Evolutionary conservation across 2,888 invertebrate species (phyloP), one percentile per base, ranked within the genome.

Genomic region (Volucella zonaria): DNA sequence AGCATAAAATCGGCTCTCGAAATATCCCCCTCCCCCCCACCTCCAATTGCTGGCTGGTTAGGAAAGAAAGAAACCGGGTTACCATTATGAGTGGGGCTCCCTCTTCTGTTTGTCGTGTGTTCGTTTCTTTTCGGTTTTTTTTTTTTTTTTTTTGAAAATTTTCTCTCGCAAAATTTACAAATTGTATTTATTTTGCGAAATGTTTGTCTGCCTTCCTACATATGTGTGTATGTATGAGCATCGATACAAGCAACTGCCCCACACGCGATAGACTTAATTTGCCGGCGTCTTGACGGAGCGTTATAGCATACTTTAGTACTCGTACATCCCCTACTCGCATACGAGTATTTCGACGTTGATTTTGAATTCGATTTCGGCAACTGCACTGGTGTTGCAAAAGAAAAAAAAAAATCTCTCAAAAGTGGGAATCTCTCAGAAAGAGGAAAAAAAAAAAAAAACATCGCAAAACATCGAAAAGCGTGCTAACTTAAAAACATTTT

Each of bases 401-500:
- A 61, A 14, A 45, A 73, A 47, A 49, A 38, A 11, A 12, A 49
- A 38, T 66, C 58, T 38, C n/a, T 14, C 12, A 54, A 54, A 38
- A 23, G 0, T 31, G 38, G 18, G 18, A 23, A 23, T 23, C 18
- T 2, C 18, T 23, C 49, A 49, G 42, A 47, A 10, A 14, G 15
- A 11, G 11, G 23, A 11, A 0, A 59, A 62, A 61, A 59, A 47
- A 49, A 61, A 15, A 74, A 23, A 68, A 49, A 80, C 66, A 67
- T 61, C 67, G 74, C 47, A 66, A 80, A 80, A 80, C 66, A 81
- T 64, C 64, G 62, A 81, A 62, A 80, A 75, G 47, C 45, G 62
- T 78, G 82, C 67, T 82, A 82, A 82, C 78, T 78, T 58, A 82
- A 78, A 78, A 78, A 68, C 40, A 82, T 73, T 78, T 77, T 77